Conservation (phyloP, 2,888 invertebrate genomes). For the Colostygia pectinataria region DNA sequence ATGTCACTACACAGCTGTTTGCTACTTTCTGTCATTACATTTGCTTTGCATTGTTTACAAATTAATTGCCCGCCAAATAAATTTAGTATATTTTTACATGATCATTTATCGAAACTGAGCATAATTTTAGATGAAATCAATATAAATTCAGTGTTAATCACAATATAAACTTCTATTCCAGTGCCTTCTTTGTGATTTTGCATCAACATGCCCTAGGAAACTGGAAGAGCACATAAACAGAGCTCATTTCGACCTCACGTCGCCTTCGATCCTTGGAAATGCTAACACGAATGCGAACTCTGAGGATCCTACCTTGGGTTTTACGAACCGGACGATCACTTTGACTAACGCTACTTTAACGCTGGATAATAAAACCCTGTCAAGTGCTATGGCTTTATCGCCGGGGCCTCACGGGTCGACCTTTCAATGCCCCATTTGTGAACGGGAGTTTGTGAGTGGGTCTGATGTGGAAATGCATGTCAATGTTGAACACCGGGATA, state of each 20-base stretch:
- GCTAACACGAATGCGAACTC: slow-evolving; percentile 65
- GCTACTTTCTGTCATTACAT: background rate
- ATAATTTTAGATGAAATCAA: background rate
- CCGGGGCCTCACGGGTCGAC: slow-evolving; percentile 74
- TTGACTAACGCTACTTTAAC: slow-evolving; percentile 54
- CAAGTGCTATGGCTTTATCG: slow-evolving; percentile 68
- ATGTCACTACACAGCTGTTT: slow-evolving; percentile 11
- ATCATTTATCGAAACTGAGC: slow-evolving; percentile 9
- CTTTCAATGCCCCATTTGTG: slow-evolving; percentile 91
- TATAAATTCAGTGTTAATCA: background rate
- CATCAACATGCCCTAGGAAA: slow-evolving; percentile 87
- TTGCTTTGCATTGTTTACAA: slow-evolving; percentile 11
- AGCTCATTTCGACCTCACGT: slow-evolving; percentile 91
- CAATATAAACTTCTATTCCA: slow-evolving; percentile 54
- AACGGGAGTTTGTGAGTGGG: slow-evolving; percentile 87
- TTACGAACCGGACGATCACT: slow-evolving; percentile 61
- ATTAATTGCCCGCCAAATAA: slow-evolving; percentile 4
- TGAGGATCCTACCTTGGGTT: slow-evolving; percentile 58
- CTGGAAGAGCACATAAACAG: slow-evolving; percentile 93
- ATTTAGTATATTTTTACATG: slow-evolving; percentile 12
- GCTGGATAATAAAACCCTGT: slow-evolving; percentile 46
- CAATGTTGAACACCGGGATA: slow-evolving; percentile 92
- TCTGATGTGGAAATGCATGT: slow-evolving; percentile 93
- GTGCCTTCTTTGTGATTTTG: slow-evolving; percentile 91
- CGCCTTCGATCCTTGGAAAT: slow-evolving; percentile 83